Evolutionary conservation across 2,113 vertebrate species (phyloP).

Genomic region (Pyxicephalus adspersus): DNA sequence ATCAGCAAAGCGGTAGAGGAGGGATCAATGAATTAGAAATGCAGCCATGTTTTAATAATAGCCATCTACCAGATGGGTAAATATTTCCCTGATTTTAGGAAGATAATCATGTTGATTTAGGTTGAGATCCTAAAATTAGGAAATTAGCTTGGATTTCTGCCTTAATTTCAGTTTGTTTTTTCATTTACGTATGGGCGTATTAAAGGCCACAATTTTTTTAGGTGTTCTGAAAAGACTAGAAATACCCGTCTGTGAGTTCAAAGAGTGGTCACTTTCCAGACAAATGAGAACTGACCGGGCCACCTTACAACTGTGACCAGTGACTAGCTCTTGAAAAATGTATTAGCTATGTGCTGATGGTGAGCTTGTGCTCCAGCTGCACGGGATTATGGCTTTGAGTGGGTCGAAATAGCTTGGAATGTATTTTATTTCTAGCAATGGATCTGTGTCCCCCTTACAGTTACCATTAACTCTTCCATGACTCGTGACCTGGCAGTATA

Average conservation of each 20-base stretch:
- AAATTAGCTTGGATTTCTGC: too few species aligned
- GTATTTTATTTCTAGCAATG: slow-evolving; percentile 82
- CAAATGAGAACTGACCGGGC: slow-evolving; percentile 65
- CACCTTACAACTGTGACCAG: slow-evolving; percentile 90
- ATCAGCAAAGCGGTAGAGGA: too few species aligned
- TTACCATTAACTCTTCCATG: slow-evolving; percentile 46
- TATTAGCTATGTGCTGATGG: slow-evolving; percentile 85
- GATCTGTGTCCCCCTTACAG: slow-evolving; percentile 77
- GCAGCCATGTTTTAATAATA: too few species aligned
- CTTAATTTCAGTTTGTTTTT: too few species aligned
- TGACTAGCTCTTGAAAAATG: slow-evolving; percentile 95
- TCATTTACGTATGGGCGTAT: too few species aligned
- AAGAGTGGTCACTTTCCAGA: slow-evolving; percentile 62
- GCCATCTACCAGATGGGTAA: too few species aligned
- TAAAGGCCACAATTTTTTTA: slow-evolving; percentile 68
- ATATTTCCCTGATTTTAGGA: too few species aligned
- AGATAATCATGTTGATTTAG: too few species aligned
- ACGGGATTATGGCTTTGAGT: slow-evolving; percentile 95
- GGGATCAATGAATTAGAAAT: too few species aligned
- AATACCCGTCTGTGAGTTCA: slow-evolving; percentile 66
- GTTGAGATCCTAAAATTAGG: too few species aligned
- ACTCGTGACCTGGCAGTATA: neutral
- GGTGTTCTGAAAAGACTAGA: slow-evolving; percentile 70
- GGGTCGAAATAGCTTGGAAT: slow-evolving; percentile 88
- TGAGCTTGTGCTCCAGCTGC: slow-evolving; percentile 91